Base-by-base conservation (phyloP, 1,140 invertebrate species). In the Scaptomyza graminum region DNA sequence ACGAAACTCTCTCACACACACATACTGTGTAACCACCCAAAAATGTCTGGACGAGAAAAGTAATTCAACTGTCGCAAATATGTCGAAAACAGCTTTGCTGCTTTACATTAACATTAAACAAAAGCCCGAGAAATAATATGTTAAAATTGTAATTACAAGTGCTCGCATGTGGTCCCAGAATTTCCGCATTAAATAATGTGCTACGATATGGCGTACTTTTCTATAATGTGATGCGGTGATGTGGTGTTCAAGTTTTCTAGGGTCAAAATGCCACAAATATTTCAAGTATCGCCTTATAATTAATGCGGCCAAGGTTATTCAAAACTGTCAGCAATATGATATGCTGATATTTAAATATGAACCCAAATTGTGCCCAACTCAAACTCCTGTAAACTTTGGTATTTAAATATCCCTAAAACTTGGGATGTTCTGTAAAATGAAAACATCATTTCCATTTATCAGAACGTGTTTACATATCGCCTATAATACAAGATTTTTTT, bases 51-150 rank as follows among this genome's bases (percentile, higher is more conserved):
- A 28, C 74, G 74, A 87, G 82, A 85, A 87, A 85, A 87, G 82
- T 85, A 85, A 85, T 85, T 85, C 78, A 85, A 85, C 82, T 85
- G 82, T 85, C 81, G 81, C 81, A 85, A 82, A 85, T 82, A 85
- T 85, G 81, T 85, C 82, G 82, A 87, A 85, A 85, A 82, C 82
- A 87, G 82, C 82, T 85, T 87, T 82, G 62, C 60, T 71, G 74
- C 71, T 82, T 77, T 85, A 72, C 78, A 87, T 81, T 85, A 87
- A 77, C 74, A 87, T 64, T 65, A 75, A 57, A 57, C 73, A 76
- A 77, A 76, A 76, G 66, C 56, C 62, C 15, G 74, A 75, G 59
- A 78, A 78, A 78, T 85, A 87, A 85, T 78, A 78, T 87, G 78
- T 87, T 70, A 66, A 85, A 85, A 85, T 85, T 87, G 78, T 85